These are phyloP conservation scores for Seriola dumerili DNA, from an alignment of 2,113 vertebrate genomes.

Conservation along the genomic window DNA sequence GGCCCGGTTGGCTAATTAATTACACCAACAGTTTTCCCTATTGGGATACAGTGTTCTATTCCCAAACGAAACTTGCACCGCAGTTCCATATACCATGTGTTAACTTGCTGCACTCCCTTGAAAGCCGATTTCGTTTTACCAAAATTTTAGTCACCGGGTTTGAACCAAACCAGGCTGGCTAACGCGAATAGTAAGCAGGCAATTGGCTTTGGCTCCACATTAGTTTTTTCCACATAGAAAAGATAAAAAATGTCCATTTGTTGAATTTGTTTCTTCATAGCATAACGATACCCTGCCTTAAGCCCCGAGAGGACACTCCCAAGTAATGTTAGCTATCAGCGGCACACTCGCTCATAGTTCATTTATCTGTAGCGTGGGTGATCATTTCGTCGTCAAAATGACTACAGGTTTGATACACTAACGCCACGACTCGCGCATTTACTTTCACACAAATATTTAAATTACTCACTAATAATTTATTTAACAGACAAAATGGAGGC, in stretches of 20 bases:
- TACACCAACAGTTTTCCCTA: not conserved
- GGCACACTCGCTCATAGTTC: not conserved
- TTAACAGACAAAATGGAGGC: slow-evolving; percentile 77
- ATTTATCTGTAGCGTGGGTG: not conserved
- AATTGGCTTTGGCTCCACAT: not conserved
- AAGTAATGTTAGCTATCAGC: not conserved
- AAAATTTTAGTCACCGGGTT: not conserved
- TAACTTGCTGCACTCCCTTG: not conserved
- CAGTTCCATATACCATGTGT: not conserved
- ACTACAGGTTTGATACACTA: not conserved
- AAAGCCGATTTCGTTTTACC: not conserved
- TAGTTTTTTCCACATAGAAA: not conserved
- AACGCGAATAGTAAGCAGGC: not conserved
- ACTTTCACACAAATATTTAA: not conserved
- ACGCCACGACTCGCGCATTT: fast-evolving
- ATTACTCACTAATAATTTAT: slow-evolving; percentile 19
- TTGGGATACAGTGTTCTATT: not conserved
- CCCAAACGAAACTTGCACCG: not conserved
- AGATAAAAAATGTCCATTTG: not conserved
- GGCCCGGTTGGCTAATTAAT: too few relatives aligned
- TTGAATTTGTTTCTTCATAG: not conserved
- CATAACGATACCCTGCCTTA: not conserved
- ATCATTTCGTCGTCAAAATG: not conserved
- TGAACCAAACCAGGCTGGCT: not conserved
- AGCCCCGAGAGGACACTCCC: slow-evolving; percentile 49